Conservation (phyloP, 2,113 vertebrate genomes). For the Synodontis membranacea region DNA sequence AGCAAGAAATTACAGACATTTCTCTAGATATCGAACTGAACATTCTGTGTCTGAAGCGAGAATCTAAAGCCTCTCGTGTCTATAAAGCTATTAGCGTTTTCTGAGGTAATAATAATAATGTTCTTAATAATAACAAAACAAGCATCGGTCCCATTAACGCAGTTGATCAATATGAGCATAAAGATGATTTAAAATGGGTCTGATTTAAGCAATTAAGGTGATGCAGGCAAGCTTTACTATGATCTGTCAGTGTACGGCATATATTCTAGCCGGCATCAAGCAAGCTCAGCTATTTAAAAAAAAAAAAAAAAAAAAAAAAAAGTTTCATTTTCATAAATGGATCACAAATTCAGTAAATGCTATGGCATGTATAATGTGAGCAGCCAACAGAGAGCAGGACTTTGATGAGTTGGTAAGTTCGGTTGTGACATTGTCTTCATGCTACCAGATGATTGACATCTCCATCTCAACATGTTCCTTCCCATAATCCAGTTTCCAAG, state of each 20-base stretch:
- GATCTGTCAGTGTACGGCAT: neutral
- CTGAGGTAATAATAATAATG: neutral
- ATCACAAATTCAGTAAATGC: neutral
- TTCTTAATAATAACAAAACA: neutral
- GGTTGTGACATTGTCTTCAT: neutral
- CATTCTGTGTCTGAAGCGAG: neutral
- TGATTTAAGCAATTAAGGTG: conserved; percentile 1
- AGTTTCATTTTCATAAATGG: conserved; percentile 7
- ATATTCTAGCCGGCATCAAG: neutral
- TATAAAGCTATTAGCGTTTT: conserved; percentile 16
- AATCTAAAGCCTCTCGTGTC: neutral
- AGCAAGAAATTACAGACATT: neutral
- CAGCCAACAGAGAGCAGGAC: neutral
- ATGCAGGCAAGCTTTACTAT: neutral
- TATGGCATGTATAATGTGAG: neutral
- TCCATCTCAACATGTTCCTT: conserved; percentile 1
- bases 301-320: neutral
- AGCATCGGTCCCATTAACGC: neutral
- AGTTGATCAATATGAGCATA: conserved; percentile 2
- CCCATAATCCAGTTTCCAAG: conserved; percentile 15
- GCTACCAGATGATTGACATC: neutral
- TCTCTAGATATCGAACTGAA: conserved; percentile 6
- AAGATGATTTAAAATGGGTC: neutral
- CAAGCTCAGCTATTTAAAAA: neutral
- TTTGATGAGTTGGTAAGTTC: neutral